Evolutionary conservation across 1,140 invertebrate genomes (phyloP).

Genomic region (Drosophila funebris): DNA sequence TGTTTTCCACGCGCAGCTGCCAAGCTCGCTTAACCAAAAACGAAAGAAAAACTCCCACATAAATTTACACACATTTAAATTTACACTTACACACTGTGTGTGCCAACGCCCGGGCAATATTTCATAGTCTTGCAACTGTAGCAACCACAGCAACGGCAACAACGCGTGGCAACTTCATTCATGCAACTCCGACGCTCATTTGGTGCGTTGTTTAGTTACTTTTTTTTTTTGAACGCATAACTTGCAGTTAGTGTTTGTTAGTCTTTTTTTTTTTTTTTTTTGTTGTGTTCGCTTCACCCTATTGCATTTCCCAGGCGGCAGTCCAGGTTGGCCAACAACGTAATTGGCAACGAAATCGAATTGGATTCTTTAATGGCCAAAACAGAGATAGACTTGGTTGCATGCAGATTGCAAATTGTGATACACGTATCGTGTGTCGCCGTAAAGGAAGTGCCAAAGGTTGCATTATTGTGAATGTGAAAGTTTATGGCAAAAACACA

Average conservation of each 20-base stretch:
- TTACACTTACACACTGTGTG: slow-evolving; percentile 29
- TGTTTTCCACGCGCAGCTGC: background rate
- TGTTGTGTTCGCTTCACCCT: too few relatives aligned
- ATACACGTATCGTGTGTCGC: background rate
- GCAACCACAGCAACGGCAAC: slow-evolving; percentile 1
- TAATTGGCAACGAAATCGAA: slow-evolving; percentile 32
- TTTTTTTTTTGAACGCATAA: slow-evolving; percentile 16
- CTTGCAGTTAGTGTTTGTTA: background rate
- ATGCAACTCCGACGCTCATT: slow-evolving; percentile 19
- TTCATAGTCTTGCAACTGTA: slow-evolving; percentile 52
- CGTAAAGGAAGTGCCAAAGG: slow-evolving; percentile 67
- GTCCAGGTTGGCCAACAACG: slow-evolving; percentile 21
- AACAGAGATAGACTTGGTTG: background rate
- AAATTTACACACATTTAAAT: slow-evolving; percentile 64
- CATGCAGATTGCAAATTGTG: background rate
- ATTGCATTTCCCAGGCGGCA: slow-evolving; percentile 25
- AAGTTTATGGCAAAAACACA: slow-evolving; percentile 64
- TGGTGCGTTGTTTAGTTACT: slow-evolving; percentile 11
- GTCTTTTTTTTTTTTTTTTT: background rate
- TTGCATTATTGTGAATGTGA: slow-evolving; percentile 61
- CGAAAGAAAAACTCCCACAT: slow-evolving; percentile 67
- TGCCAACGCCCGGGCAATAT: slow-evolving; percentile 49
- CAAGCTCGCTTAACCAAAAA: background rate
- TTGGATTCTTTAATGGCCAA: slow-evolving; percentile 7
- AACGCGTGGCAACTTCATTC: slow-evolving; percentile 21